phyloP scores from a whole-genome alignment of 1,140 invertebrate genomes.

The Dryas iulia region DNA sequence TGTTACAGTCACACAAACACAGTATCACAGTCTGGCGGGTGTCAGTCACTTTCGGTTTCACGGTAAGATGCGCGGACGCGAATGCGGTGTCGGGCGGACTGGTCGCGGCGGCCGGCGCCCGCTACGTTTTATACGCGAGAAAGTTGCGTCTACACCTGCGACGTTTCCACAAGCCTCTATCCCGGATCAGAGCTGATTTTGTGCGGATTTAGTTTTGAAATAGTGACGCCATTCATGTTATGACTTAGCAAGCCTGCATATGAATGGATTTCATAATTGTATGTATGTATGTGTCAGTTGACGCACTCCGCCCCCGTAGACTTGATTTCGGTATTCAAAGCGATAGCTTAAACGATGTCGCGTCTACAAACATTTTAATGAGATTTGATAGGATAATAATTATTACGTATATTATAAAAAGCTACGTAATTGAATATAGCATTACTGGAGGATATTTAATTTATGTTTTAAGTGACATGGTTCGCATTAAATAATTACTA shows the following conservation, averaged over 20 bases:
- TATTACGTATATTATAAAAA: no score
- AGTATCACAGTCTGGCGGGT: slow-evolving; percentile 54
- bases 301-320: background rate
- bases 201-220: slow-evolving; percentile 64
- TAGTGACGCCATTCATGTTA: slow-evolving; percentile 56
- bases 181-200: slow-evolving; percentile 58
- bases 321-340: background rate
- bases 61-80: slow-evolving; percentile 50
- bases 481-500: no score
- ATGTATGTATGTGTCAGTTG: background rate
- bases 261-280: slow-evolving; percentile 17
- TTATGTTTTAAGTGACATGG: no score
- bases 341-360: background rate
- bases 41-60: slow-evolving; percentile 72
- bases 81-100: slow-evolving; percentile 54
- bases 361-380: background rate
- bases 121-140: slow-evolving; percentile 73
- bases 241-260: slow-evolving; percentile 35
- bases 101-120: slow-evolving; percentile 59
- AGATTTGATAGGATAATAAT: background rate
- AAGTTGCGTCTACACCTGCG: slow-evolving; percentile 59
- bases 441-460: no score
- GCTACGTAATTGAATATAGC: no score
- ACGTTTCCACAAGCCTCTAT: slow-evolving; percentile 51
- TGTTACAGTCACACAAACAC: slow-evolving; percentile 71